Conservation (phyloP, 2,113 vertebrate species). For the Amia ocellicauda region DNA sequence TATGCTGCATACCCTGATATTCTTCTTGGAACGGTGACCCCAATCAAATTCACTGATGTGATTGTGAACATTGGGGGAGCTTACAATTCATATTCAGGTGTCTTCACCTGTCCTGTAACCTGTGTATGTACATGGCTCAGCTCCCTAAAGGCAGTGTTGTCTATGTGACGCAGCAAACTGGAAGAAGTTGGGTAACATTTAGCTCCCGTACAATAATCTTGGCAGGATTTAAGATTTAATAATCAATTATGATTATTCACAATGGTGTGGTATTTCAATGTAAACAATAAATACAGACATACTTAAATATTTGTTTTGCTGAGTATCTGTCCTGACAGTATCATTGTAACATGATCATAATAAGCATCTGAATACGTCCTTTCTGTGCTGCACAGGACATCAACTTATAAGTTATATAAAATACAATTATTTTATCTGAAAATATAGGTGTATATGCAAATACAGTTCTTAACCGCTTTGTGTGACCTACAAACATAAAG, state of each 20-base stretch:
- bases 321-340: too few species aligned
- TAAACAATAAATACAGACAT: too few species aligned
- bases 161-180: conserved; percentile 44
- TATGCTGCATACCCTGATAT: conserved; percentile 34
- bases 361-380: too few species aligned
- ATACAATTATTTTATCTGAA: too few species aligned
- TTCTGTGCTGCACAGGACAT: too few species aligned
- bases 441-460: too few species aligned
- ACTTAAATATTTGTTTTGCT: too few species aligned
- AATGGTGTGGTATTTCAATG: too few species aligned
- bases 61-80: conserved; percentile 37
- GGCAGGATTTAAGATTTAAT: conserved; percentile 29
- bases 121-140: conserved; percentile 46
- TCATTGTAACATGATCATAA: too few species aligned
- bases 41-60: conserved; percentile 36
- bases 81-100: conserved; percentile 26
- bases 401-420: too few species aligned
- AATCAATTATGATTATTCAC: conserved; percentile 34
- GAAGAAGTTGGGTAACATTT: conserved; percentile 41
- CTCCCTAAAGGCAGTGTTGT: conserved; percentile 9
- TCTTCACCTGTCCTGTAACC: conserved; percentile 37
- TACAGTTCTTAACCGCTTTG: too few species aligned
- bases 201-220: conserved; percentile 16
- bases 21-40: conserved; percentile 40
- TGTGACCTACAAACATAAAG: too few species aligned